Percentiles rank a stretch among this genome's conserved stretches.
Evolutionary conservation across 2,113 vertebrate species (phyloP).

Genomic region (Falcunculus frontatus): DNA sequence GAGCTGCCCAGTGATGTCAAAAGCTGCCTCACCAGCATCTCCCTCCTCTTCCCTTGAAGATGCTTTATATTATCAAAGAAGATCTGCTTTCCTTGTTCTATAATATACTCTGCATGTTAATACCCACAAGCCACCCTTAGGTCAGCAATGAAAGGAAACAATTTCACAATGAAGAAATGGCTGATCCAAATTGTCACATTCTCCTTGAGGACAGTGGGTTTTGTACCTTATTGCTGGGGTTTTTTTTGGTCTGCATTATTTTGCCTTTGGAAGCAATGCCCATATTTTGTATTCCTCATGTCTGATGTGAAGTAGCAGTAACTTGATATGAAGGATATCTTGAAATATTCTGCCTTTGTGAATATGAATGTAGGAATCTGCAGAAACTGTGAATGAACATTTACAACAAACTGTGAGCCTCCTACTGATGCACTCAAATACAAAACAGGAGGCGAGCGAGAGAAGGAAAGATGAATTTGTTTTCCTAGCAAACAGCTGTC

Average conservation of each 20-base stretch:
- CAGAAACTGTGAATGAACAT: slow-evolving; percentile 60
- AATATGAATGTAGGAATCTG: slow-evolving; percentile 49
- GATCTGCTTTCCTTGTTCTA: not conserved
- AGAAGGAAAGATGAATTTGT: slow-evolving; percentile 50
- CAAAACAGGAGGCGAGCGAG: slow-evolving; percentile 51
- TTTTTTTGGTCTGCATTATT: not conserved
- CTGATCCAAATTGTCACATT: not conserved
- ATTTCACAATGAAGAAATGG: not conserved
- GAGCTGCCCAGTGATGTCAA: not conserved
- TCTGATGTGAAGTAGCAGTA: not conserved
- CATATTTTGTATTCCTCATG: not conserved
- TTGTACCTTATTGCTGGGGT: not conserved
- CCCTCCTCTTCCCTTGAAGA: not conserved
- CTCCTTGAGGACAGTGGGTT: not conserved
- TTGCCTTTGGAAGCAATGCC: not conserved
- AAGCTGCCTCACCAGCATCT: not conserved
- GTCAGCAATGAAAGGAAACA: not conserved
- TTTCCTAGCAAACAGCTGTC: slow-evolving; percentile 59
- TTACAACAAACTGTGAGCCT: slow-evolving; percentile 60
- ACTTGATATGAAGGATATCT: slow-evolving; percentile 23
- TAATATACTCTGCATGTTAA: not conserved
- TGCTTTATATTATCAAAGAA: not conserved
- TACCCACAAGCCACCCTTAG: not conserved
- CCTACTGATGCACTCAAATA: slow-evolving; percentile 38
- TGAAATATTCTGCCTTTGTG: slow-evolving; percentile 52